Base-by-base conservation (phyloP, 2,113 vertebrate species). In the Plecotus auritus region DNA sequence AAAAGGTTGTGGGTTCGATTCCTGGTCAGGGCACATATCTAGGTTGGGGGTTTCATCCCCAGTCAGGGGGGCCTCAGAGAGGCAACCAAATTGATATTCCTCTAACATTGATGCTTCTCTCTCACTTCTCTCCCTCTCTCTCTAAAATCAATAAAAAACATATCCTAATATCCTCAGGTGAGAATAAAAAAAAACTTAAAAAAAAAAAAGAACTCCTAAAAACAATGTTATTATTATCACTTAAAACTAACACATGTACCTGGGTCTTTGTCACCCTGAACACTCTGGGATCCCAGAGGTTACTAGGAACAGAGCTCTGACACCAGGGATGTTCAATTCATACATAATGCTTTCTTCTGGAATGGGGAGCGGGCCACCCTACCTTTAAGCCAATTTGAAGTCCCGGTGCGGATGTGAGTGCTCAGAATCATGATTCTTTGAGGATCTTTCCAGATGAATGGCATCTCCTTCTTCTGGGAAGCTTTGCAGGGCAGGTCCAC, bases 401-500 rank as follows among this genome's bases (percentile, higher is more conserved):
- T 28, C 11, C 13, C 1, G 1, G 9, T 28, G 69, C 0, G 0
- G 32, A 0, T 0, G 9, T 32, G n/a, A 1, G 0, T 13, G 11
- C 26, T 42, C 88, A 97, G 12, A 88, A 97, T 78, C 47, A 2
- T 88, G 1, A 0, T 0, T 1, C 81, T 9, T 4, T 54, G 4
- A 3, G 20, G 1, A 4, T 42, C 0, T 56, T 80, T 96, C 97
- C 97, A 97, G 66, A 0, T 35, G 88, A 97, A 97, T 4, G 1
- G 8, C 0, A 0, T 0, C 3, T 0, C 37, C 32, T n/a, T 85
- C 28, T 13, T 47, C n/a, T 1, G 11, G 1, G 91, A 7, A 49
- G 3, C 0, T 0, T 13, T 1, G 40, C 97, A 97, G 42, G 96
- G 69, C 73, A 97, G 69, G 13, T 97, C 95, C 2, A 1, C 95